Evolutionary conservation across 1,140 invertebrate species (phyloP).

Genomic region (Watersipora subatra): DNA sequence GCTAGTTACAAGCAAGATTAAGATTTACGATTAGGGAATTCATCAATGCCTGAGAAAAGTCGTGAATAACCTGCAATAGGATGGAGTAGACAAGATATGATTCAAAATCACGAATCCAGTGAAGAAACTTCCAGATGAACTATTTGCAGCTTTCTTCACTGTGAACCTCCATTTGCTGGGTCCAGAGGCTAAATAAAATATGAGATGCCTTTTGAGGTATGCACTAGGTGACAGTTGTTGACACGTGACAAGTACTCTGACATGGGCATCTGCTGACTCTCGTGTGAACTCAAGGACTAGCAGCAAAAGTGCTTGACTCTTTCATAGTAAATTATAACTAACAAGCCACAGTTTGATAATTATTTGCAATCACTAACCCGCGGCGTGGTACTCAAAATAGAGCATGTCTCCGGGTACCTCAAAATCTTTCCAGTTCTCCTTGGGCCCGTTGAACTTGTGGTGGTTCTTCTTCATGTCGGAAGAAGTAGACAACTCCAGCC

Average conservation of each 20-base stretch:
- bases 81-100: slow-evolving; percentile 19
- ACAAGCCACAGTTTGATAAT: too few relatives aligned
- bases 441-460: slow-evolving; percentile 21
- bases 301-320: too few relatives aligned
- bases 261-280: too few relatives aligned
- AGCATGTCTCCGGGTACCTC: slow-evolving; percentile 26
- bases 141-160: neutral
- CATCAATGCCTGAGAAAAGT: too few relatives aligned
- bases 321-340: too few relatives aligned
- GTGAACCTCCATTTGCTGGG: neutral
- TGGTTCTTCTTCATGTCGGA: slow-evolving; percentile 21
- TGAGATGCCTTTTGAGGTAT: too few relatives aligned
- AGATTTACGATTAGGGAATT: too few relatives aligned
- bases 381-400: slow-evolving; percentile 24
- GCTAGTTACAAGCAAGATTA: too few relatives aligned
- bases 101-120: slow-evolving; percentile 35
- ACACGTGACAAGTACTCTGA: too few relatives aligned
- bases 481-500: slow-evolving; percentile 23
- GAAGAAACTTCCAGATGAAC: slow-evolving; percentile 29
- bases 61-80: slow-evolving; percentile 4
- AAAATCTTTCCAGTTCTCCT: slow-evolving; percentile 12
- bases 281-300: too few relatives aligned
- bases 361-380: too few relatives aligned
- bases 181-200: neutral
- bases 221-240: too few relatives aligned